Evolutionary conservation across 2,888 invertebrate species (phyloP).

Genomic region (Bunonema sp.): DNA sequence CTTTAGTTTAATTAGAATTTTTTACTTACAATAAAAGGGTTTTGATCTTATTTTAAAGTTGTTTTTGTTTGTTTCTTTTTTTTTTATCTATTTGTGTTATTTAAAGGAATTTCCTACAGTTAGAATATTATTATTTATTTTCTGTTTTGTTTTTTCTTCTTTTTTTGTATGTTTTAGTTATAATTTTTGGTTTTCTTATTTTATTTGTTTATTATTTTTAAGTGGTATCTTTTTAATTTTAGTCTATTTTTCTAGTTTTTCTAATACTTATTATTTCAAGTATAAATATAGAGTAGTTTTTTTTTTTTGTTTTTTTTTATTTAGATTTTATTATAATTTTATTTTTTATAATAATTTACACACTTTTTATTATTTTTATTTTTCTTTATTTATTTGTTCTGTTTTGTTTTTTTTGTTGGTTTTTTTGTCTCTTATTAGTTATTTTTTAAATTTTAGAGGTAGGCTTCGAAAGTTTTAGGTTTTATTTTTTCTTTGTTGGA

Average conservation of each 20-base stretch:
- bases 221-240: constrained; percentile 27
- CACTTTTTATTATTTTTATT: constrained; percentile 46
- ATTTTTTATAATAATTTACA: constrained; percentile 14
- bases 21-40: constrained; percentile 25
- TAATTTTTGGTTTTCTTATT: constrained; percentile 23
- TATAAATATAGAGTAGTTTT: constrained; percentile 9
- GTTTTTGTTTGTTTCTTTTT: constrained; percentile 15
- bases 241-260: constrained; percentile 23
- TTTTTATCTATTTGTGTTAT: constrained; percentile 17
- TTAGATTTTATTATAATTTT: constrained; percentile 3
- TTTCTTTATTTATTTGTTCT: constrained; percentile 13
- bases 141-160: constrained; percentile 15
- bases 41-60: constrained; percentile 16
- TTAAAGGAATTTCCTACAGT: constrained; percentile 18
- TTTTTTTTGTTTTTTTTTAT: constrained; percentile 9
- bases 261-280: constrained; percentile 17
- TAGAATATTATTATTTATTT: constrained; percentile 21
- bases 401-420: constrained; percentile 37
- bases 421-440: constrained; percentile 46
- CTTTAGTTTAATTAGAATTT: constrained; percentile 27
- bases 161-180: constrained; percentile 14
- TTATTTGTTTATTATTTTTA: constrained; percentile 25
- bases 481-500: constrained; percentile 27
- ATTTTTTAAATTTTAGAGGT: constrained; percentile 23
- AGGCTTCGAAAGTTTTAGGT: constrained; percentile 23